phyloP scores from a whole-genome alignment of 1,140 invertebrate species.

The Neelides sp. region DNA sequence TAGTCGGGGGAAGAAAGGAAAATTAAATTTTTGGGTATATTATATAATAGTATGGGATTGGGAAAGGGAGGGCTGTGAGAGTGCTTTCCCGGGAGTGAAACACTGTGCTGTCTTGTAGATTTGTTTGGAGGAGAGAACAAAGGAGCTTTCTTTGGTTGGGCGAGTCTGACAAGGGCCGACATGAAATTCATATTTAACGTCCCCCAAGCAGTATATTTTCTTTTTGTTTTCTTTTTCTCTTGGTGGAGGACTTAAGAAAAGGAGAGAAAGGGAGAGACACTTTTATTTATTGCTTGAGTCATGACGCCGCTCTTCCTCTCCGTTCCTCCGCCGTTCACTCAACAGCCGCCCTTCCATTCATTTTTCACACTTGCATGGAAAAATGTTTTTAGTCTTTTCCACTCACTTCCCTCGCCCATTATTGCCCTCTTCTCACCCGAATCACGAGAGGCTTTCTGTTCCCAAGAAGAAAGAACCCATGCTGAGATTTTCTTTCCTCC shows the following conservation, averaged over 20 bases:
- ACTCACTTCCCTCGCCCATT: too few species aligned
- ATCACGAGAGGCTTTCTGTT: too few species aligned
- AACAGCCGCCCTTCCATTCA: too few species aligned
- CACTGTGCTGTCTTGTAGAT: too few species aligned
- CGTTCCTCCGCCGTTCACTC: constrained; percentile 15
- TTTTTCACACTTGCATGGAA: constrained; percentile 14
- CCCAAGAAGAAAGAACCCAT: too few species aligned
- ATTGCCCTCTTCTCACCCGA: too few species aligned
- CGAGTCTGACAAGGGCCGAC: constrained; percentile 18
- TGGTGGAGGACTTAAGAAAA: background rate
- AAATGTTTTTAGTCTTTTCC: constrained; percentile 10
- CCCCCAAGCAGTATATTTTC: background rate
- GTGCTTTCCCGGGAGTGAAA: too few species aligned
- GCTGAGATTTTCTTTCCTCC: too few species aligned
- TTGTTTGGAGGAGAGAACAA: constrained; percentile 4
- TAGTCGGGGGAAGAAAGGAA: too few species aligned
- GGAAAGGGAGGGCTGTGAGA: too few species aligned
- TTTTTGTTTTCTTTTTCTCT: constrained; percentile 9
- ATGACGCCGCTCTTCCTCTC: constrained; percentile 18
- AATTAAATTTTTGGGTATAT: too few species aligned
- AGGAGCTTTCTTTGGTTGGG: constrained; percentile 16
- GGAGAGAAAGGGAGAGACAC: constrained; percentile 4
- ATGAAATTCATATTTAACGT: constrained; percentile 23
- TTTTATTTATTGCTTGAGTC: constrained; percentile 23
- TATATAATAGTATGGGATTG: too few species aligned